Percentiles rank a stretch among this genome's conserved stretches.
These are phyloP conservation scores for Philereme vetulata DNA, from an alignment of 2,888 invertebrate species.

Conservation along the genomic window DNA sequence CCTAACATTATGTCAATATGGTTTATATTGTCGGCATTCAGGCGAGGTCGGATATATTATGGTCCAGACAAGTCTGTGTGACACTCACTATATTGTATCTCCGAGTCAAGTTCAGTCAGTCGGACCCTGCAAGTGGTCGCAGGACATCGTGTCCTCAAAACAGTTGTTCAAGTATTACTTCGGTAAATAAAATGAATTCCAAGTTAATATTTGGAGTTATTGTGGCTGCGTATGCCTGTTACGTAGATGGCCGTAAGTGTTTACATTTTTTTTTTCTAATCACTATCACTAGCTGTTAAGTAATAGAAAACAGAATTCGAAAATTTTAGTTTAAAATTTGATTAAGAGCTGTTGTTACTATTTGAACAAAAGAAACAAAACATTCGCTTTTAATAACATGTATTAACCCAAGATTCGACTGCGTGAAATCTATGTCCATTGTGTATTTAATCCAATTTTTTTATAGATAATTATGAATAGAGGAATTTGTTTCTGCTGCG, in stretches of 20 bases:
- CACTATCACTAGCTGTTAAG: too few species aligned
- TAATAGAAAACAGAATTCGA: too few species aligned
- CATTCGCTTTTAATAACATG: too few species aligned
- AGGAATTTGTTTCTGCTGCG: too few species aligned
- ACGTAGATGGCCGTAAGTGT: slow-evolving; percentile 49
- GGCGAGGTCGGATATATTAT: neutral
- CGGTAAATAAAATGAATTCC: slow-evolving; percentile 8
- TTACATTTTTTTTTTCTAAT: too few species aligned
- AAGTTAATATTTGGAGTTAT: slow-evolving; percentile 9
- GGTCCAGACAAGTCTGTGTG: neutral
- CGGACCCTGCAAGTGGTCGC: neutral
- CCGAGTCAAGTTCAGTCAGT: neutral
- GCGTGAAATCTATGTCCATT: too few species aligned
- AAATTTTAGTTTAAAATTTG: too few species aligned
- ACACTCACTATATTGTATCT: neutral
- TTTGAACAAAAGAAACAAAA: too few species aligned
- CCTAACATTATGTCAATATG: neutral
- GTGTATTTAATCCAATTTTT: too few species aligned
- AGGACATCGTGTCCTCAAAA: neutral
- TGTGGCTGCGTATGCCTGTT: slow-evolving; percentile 49
- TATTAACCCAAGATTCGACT: too few species aligned
- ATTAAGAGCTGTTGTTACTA: too few species aligned
- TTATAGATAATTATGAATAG: too few species aligned
- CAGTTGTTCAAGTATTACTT: neutral
- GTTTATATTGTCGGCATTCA: neutral